Evolutionary conservation across 2,797 vertebrate genomes (phyloP).

Genomic region (Clarias fuscus): DNA sequence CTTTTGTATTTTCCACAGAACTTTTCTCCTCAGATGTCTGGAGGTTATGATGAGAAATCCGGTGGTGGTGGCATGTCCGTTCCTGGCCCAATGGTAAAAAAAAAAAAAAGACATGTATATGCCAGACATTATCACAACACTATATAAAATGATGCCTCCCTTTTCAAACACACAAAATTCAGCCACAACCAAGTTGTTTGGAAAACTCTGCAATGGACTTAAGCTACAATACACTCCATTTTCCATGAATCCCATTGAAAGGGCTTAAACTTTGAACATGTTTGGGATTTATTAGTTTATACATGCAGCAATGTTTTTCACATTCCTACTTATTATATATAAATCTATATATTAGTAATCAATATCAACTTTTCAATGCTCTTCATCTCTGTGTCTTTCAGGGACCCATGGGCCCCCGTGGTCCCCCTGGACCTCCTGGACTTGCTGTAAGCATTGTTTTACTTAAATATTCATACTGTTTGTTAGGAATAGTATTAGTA

Average conservation of each 20-base stretch:
- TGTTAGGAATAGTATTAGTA: not conserved
- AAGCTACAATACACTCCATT: not conserved
- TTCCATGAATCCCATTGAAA: not conserved
- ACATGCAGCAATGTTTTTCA: not conserved
- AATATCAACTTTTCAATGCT: constrained; percentile 38
- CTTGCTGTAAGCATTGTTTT: constrained; percentile 80
- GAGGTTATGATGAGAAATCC: constrained; percentile 91
- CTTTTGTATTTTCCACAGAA: constrained; percentile 75
- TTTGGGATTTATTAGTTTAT: not conserved
- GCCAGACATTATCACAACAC: not conserved
- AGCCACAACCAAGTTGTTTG: not conserved
- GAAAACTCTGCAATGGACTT: not conserved
- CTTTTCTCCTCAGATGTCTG: constrained; percentile 93
- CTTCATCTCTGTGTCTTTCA: constrained; percentile 61
- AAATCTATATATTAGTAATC: no score
- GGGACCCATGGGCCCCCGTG: constrained; percentile 93
- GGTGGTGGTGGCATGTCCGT: constrained; percentile 75
- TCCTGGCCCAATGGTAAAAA: constrained; percentile 90
- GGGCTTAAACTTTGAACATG: not conserved
- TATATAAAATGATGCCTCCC: not conserved
- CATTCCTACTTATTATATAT: not conserved
- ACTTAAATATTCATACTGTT: not conserved
- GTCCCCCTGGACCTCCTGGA: constrained; percentile 86
- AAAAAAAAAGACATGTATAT: constrained; percentile 44
- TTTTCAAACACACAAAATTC: not conserved